Conservation (phyloP, 1,140 invertebrate genomes). For the Neocloeon triangulifer region DNA sequence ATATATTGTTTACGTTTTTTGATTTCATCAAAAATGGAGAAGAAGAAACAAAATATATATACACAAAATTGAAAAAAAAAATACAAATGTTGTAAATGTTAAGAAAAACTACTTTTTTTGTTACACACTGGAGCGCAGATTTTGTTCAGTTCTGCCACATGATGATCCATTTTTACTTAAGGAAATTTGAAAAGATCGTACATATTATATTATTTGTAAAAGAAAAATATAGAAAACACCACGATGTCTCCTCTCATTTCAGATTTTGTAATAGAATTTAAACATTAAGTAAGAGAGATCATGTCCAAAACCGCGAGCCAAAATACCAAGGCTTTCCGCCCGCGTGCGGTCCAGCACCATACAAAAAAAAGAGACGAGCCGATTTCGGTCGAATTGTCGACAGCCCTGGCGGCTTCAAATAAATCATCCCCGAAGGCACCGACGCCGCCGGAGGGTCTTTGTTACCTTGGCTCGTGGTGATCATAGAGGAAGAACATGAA, state of each 20-base stretch:
- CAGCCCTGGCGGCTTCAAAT: slow-evolving; percentile 1
- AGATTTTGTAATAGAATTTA: neutral
- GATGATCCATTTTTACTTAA: neutral
- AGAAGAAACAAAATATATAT: neutral
- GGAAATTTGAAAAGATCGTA: no score
- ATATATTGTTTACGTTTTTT: neutral
- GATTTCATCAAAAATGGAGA: neutral
- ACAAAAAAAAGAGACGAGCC: slow-evolving; percentile 3
- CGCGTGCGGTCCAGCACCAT: neutral
- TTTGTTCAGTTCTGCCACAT: no score
- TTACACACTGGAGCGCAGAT: no score
- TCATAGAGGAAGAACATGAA: no score
- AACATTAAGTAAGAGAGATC: neutral
- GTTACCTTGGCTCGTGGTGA: no score
- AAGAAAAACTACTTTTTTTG: no score
- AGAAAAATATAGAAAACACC: neutral
- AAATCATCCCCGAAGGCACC: neutral
- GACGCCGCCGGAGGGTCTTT: neutral
- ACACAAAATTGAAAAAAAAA: no score
- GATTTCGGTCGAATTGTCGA: neutral
- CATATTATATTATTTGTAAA: neutral
- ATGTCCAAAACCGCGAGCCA: neutral
- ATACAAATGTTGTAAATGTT: no score
- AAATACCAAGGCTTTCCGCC: neutral
- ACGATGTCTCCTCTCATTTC: neutral